phyloP scores from a whole-genome alignment of 2,113 vertebrate species.

The Oncorhynchus masou region DNA sequence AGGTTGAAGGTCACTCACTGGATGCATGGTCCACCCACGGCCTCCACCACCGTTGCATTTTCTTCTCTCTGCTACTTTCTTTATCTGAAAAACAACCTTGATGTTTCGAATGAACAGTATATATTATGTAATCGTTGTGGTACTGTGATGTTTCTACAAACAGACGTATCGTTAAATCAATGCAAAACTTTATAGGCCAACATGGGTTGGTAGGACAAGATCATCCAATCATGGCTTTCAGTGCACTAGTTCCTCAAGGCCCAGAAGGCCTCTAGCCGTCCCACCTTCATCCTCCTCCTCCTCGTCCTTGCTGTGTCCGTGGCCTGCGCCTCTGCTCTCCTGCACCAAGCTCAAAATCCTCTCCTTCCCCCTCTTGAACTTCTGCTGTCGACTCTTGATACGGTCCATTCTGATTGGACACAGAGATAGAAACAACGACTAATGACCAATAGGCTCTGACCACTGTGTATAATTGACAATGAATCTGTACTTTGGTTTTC shows the following conservation, averaged over 20 bases:
- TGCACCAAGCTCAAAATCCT: constrained; percentile 86
- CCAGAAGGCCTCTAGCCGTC: not conserved
- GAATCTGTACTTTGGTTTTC: no score
- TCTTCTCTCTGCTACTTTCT: constrained; percentile 84
- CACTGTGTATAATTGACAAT: no score
- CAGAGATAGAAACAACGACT: not conserved
- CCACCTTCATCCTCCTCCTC: constrained; percentile 78
- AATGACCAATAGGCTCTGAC: no score
- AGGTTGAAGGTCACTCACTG: constrained; percentile 82
- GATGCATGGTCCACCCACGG: constrained; percentile 98
- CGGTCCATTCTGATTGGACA: constrained; percentile 85
- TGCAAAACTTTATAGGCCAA: not conserved
- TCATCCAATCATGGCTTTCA: no score
- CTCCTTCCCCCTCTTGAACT: constrained; percentile 94
- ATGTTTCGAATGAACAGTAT: no score
- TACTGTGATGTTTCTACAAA: no score
- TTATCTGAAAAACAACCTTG: constrained; percentile 60
- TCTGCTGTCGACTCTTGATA: constrained; percentile 92
- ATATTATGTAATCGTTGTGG: no score
- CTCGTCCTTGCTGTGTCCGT: no score
- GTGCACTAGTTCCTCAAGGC: no score
- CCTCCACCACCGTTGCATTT: constrained; percentile 90
- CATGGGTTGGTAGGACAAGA: not conserved
- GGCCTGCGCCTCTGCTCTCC: constrained; percentile 71
- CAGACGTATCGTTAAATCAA: not conserved